These are phyloP conservation scores for Equus przewalskii DNA, from an alignment of 2,113 vertebrate genomes.

Conservation along the genomic window DNA sequence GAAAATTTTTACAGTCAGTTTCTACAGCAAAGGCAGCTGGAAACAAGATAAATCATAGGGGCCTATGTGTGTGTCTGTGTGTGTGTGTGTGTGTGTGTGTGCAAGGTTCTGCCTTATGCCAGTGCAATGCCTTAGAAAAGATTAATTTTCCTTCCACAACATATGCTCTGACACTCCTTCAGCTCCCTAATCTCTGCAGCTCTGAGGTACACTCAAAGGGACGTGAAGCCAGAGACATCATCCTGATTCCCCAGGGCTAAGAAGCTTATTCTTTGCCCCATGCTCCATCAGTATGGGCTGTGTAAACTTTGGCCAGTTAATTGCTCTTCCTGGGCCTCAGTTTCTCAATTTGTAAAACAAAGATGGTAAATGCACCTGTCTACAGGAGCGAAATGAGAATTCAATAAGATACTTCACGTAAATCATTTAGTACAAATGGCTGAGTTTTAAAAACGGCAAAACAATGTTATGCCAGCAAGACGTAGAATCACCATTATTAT, in stretches of 20 bases:
- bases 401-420: neutral
- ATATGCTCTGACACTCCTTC: slow-evolving; percentile 59
- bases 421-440: neutral
- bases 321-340: neutral
- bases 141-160: slow-evolving; percentile 76
- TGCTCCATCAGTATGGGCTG: rapidly evolving
- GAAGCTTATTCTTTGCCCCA: rapidly evolving
- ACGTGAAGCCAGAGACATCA: neutral
- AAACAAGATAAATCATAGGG: neutral
- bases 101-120: neutral
- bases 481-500: no score
- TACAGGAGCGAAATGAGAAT: neutral
- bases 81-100: neutral
- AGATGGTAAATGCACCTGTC: neutral
- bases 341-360: neutral
- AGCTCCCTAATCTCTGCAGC: slow-evolving; percentile 14
- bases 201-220: neutral
- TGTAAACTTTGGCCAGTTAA: neutral
- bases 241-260: neutral
- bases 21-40: slow-evolving; percentile 70
- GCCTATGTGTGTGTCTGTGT: neutral
- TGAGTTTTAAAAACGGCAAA: neutral
- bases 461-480: neutral
- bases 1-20: slow-evolving; percentile 74
- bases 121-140: slow-evolving; percentile 33